A percentile compares a stretch with the other conserved stretches of the same genome.
Conservation (phyloP, 2,888 invertebrate genomes). For the Petrolisthes manimaculis region DNA sequence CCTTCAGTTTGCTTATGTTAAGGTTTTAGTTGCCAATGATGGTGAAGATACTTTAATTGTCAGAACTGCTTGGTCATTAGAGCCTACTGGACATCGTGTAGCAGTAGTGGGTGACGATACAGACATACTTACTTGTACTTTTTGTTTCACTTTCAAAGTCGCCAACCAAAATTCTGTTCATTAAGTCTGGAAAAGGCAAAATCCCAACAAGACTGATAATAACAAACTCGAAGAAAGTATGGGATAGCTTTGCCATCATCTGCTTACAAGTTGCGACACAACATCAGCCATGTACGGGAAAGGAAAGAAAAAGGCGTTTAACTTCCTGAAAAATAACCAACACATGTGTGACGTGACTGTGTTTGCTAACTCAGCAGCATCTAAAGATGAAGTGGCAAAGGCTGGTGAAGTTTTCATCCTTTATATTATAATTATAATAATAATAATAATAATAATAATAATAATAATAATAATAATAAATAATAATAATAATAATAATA, state of each 20-base stretch:
- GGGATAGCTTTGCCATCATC: background rate
- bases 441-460: no score
- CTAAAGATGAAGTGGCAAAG: conserved; percentile 6
- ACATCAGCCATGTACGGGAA: conserved; percentile 5
- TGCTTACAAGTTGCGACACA: conserved; percentile 12
- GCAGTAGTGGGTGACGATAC: conserved; percentile 30
- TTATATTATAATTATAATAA: no score
- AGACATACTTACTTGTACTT: conserved; percentile 24
- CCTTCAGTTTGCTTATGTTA: conserved; percentile 18
- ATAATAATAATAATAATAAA: no score
- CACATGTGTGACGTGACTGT: conserved; percentile 7
- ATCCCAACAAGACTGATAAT: background rate
- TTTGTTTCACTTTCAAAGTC: conserved; percentile 4
- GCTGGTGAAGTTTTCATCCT: conserved; percentile 26
- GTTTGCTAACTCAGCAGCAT: conserved; percentile 15
- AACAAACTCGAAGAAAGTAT: background rate
- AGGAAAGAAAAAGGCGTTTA: background rate
- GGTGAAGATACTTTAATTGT: no score
- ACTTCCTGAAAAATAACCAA: background rate
- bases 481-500: no score
- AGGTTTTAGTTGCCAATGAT: background rate
- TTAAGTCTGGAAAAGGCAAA: conserved; percentile 1
- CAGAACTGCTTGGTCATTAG: conserved; percentile 16
- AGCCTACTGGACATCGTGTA: conserved; percentile 3
- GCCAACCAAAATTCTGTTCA: background rate